Evolutionary conservation across 2,888 invertebrate genomes (phyloP).

Genomic region (Phrixothrix hirtus): DNA sequence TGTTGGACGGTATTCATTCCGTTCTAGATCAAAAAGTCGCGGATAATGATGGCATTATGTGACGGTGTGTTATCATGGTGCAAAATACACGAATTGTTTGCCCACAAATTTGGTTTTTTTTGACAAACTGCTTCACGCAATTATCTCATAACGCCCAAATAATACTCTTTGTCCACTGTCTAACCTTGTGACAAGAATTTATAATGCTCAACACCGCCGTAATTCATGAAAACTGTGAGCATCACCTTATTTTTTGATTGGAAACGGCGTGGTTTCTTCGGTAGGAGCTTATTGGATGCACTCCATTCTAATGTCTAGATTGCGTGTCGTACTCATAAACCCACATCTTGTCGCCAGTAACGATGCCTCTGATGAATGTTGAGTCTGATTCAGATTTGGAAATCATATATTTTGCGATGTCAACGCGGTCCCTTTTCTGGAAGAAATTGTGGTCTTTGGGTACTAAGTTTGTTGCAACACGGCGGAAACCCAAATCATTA

Average conservation of each 20-base stretch:
- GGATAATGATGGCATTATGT: not conserved
- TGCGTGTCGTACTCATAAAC: no score
- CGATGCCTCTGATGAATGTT: no score
- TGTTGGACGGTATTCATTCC: not conserved
- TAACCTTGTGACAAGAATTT: not conserved
- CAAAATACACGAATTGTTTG: not conserved
- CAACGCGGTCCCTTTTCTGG: no score
- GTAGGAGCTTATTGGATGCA: no score
- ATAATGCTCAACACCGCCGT: not conserved
- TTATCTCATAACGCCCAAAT: not conserved
- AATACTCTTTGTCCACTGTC: not conserved
- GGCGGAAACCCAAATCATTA: not conserved
- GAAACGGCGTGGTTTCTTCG: not conserved
- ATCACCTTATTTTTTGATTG: not conserved
- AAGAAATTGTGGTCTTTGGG: no score
- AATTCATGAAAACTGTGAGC: not conserved
- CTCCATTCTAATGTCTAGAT: no score
- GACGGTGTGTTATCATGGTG: not conserved
- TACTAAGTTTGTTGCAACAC: not conserved
- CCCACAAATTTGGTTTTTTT: no score
- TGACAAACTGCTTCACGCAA: not conserved
- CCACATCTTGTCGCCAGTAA: no score
- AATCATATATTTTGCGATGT: no score
- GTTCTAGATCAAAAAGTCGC: not conserved
- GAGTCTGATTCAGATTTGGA: no score